These are phyloP conservation scores for Lemur catta DNA, from an alignment of 2,797 vertebrate species.

Conservation along the genomic window DNA sequence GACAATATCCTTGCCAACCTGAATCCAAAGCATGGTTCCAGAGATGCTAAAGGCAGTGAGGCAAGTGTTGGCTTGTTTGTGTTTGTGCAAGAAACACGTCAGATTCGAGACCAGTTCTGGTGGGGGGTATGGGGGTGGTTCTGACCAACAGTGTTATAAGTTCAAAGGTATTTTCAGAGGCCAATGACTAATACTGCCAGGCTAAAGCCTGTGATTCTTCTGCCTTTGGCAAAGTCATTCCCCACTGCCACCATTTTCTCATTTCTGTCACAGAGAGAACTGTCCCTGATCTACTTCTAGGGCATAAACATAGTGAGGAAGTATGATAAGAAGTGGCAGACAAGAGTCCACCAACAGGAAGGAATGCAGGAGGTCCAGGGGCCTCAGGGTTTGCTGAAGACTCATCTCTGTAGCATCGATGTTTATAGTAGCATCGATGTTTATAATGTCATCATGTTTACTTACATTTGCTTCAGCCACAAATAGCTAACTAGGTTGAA, in stretches of 20 bases:
- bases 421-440: conserved; percentile 16
- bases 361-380: background rate
- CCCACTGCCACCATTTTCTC: background rate
- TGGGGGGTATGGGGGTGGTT: background rate
- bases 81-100: background rate
- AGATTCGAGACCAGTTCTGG: background rate
- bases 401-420: background rate
- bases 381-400: background rate
- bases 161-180: conserved; percentile 32
- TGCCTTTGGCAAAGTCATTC: background rate
- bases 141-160: background rate
- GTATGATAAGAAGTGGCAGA: background rate
- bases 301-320: background rate
- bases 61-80: conserved; percentile 75
- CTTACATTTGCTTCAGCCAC: background rate
- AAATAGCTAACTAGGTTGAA: conserved; percentile 29
- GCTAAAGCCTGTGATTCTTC: conserved; percentile 17
- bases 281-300: background rate
- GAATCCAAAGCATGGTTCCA: conserved; percentile 63
- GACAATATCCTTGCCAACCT: conserved; percentile 57
- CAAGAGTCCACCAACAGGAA: conserved; percentile 32
- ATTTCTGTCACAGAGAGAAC: background rate
- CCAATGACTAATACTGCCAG: background rate
- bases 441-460: conserved; percentile 28
- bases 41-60: conserved; percentile 62